Evolutionary conservation across 1,140 invertebrate species (phyloP), one percentile per base, ranked within the genome.

Genomic region (Drosophila subpulchrella): DNA sequence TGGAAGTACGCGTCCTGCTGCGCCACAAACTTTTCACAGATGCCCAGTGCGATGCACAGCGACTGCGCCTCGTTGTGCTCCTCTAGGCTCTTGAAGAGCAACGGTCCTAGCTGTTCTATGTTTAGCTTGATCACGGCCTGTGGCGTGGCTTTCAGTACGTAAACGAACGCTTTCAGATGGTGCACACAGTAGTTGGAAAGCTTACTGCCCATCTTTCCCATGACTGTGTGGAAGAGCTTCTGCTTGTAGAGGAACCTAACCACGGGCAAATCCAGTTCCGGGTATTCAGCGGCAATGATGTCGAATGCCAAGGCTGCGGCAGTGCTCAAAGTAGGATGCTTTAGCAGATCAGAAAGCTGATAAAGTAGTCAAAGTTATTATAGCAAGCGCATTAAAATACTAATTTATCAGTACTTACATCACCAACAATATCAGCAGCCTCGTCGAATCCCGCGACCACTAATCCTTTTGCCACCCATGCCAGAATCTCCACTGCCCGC

Each of bases 31-130:
- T 93, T 92, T 44, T 93, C 93, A 17, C 96, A 92, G 4, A 94
- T 94, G 39, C 93, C 93, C 10, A 96, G 81, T 32, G 95, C 93
- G 12, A 94, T 93, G 30, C 93, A 73, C 12, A 96, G 77, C 46
- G 95, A 83, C 54, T 95, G 92, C 24, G 93, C 92, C 75, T 95
- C 81, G n/a, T 77, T 94, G 42, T 93, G 93, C 50, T 94, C 93
- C 17, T 95, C 94, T 32, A 97, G 84, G 63, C 94, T 94, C 68
- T 95, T 94, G 41, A 96, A 93, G n/a, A 96, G 92, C 72, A 96
- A 83, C 47, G 95, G 94, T 24, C 95, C 93, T 54, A 95, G 93
- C 95, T 96, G 93, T 74, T 92, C 82, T 79, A 95, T 94, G 84
- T 96, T 94, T 80, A 94, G 93, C 74, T 94, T 93, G 62, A 96